Base-by-base conservation (phyloP, 1,140 invertebrate species). In the Polyergus mexicanus region DNA sequence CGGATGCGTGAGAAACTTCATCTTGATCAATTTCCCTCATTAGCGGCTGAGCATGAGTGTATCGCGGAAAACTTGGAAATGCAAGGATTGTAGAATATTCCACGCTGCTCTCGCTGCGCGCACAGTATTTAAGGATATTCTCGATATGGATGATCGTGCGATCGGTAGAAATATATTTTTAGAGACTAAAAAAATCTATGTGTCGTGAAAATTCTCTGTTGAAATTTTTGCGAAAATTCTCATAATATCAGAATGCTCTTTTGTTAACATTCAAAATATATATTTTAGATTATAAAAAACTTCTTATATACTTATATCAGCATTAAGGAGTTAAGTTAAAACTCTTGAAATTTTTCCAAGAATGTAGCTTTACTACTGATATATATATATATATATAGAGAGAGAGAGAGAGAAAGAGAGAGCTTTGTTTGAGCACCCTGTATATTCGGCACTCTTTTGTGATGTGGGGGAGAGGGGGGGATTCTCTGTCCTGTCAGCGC, bases 401-500 rank as follows among this genome's bases (percentile, higher is more conserved):
- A 28, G 0, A 28, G 0, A 28, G 0, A 28, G 0, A 28, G 38
- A 71, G 35, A 51, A 4, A 51, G 19, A 25, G 28, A 58, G 32
- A 72, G 51, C 66, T 72, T 72, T 72, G 44, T 65, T 54, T 62
- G 51, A 32, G 25, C 85, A 86, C 80, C 81, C 77, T 86, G 88
- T 90, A 76, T 62, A 89, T 89, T 90, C 69, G 84, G 85, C 25
- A 35, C n/a, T 83, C 47, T 80, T 56, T 38, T 35, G 56, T 22
- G 28, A 65, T 54, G 63, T 56, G 66, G 68, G 32, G 32, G 32
- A 4, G 32, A 32, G 84, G 62, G 56, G 84, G 62, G 66, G 76
- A 81, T 60, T 66, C 81, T 76, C 85, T 88, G 92, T 93, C 91
- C 92, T 92, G 92, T 94, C 94, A 94, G 92, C 92, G 92, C 86